Conservation (phyloP, 1,140 invertebrate species). For the Drosophila erecta region DNA sequence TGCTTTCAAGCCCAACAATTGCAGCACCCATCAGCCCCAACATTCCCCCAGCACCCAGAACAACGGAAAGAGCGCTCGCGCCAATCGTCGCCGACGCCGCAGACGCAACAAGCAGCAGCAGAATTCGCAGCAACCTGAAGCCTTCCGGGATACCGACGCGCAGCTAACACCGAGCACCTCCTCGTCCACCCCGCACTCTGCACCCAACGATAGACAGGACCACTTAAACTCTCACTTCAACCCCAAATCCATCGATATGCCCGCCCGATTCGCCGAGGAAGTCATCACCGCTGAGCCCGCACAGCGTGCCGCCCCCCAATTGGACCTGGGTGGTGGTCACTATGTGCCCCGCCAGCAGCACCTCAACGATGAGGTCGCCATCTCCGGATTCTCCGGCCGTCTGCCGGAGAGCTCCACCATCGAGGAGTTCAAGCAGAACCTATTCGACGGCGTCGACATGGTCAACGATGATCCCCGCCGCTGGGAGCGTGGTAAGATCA, state of each 20-base stretch:
- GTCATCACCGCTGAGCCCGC: constrained; percentile 73
- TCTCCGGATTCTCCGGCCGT: constrained; percentile 95
- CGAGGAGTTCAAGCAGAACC: constrained; percentile 94
- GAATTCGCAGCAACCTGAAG: constrained; percentile 74
- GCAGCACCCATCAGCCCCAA: constrained; percentile 28
- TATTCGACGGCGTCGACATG: constrained; percentile 94
- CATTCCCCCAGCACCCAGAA: constrained; percentile 55
- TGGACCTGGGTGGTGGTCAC: constrained; percentile 75
- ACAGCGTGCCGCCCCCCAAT: constrained; percentile 70
- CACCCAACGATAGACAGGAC: constrained; percentile 31
- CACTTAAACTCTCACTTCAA: constrained; percentile 24
- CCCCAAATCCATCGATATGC: constrained; percentile 65
- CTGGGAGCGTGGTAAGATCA: constrained; percentile 87
- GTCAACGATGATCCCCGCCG: constrained; percentile 94
- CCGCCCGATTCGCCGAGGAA: constrained; percentile 83
- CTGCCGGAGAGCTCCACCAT: constrained; percentile 95
- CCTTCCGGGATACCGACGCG: constrained; percentile 51
- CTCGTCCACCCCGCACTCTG: constrained; percentile 36
- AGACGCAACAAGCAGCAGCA: constrained; percentile 76
- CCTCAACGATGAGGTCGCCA: constrained; percentile 91
- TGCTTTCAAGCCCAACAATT: constrained; percentile 55
- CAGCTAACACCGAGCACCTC: constrained; percentile 76
- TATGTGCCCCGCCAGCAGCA: constrained; percentile 56
- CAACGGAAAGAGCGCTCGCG: constrained; percentile 68
- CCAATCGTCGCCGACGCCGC: constrained; percentile 72